Evolutionary conservation across 2,888 invertebrate species (phyloP).

Genomic region (Folsomia candida): DNA sequence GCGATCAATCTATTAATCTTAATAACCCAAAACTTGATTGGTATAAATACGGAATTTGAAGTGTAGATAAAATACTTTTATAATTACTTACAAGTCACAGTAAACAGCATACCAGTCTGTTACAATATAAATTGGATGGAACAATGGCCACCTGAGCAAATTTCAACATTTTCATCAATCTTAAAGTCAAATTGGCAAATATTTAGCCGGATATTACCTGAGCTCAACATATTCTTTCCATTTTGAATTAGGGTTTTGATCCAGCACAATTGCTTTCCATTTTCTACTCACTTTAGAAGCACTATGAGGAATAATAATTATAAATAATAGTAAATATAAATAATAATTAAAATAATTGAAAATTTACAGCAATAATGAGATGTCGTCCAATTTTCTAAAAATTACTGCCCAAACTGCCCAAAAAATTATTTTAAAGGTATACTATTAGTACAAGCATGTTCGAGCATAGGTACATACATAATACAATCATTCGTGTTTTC

Average conservation of each 20-base stretch:
- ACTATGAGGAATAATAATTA: too few relatives aligned
- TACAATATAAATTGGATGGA: constrained; percentile 68
- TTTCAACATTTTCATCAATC: too few relatives aligned
- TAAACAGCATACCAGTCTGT: constrained; percentile 57
- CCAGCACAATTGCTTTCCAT: constrained; percentile 77
- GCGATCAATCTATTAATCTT: too few relatives aligned
- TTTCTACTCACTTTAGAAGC: constrained; percentile 81
- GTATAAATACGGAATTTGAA: constrained; percentile 14
- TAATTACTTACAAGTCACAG: constrained; percentile 57
- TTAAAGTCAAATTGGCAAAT: too few relatives aligned
- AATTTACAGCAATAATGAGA: constrained; percentile 85
- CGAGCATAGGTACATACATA: too few relatives aligned
- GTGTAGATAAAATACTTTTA: neutral
- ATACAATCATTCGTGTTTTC: too few relatives aligned
- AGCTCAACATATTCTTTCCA: constrained; percentile 76
- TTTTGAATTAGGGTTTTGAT: constrained; percentile 71
- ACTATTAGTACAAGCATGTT: neutral
- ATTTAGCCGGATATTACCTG: too few relatives aligned
- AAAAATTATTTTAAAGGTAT: neutral
- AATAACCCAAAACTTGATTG: too few relatives aligned
- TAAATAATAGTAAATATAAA: too few relatives aligned
- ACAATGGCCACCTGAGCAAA: constrained; percentile 90
- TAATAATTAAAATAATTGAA: too few relatives aligned
- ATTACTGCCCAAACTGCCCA: constrained; percentile 74
- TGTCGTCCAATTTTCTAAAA: constrained; percentile 85